A percentile compares a stretch with the other conserved stretches of the same genome.
These are phyloP conservation scores for Barbus barbus DNA, from an alignment of 2,113 vertebrate species.

Conservation along the genomic window DNA sequence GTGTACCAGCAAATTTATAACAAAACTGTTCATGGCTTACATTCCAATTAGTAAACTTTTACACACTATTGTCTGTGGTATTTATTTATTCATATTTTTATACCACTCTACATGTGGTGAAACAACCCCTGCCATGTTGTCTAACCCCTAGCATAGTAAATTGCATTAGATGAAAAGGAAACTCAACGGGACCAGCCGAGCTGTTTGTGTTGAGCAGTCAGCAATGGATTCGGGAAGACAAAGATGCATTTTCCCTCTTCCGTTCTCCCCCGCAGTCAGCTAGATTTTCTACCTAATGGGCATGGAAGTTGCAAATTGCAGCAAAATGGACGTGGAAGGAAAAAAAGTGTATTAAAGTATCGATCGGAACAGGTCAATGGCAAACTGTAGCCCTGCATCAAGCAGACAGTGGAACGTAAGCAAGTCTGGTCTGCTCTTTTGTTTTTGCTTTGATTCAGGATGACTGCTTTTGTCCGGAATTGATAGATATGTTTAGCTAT, in stretches of 20 bases:
- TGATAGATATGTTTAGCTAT: slow-evolving; percentile 46
- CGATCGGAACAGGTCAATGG: slow-evolving; percentile 59
- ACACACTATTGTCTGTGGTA: slow-evolving; percentile 28
- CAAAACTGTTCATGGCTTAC: slow-evolving; percentile 34
- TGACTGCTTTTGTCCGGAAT: slow-evolving; percentile 37
- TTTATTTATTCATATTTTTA: slow-evolving; percentile 48
- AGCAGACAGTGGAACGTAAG: not conserved
- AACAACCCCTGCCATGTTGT: slow-evolving; percentile 22
- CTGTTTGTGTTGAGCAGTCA: slow-evolving; percentile 38
- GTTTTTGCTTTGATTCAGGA: not conserved
- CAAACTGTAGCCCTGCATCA: slow-evolving; percentile 18
- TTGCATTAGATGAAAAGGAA: slow-evolving; percentile 53
- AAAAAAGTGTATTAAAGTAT: slow-evolving; percentile 58
- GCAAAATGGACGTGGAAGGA: slow-evolving; percentile 59
- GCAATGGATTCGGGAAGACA: slow-evolving; percentile 50
- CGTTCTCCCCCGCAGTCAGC: slow-evolving; percentile 56
- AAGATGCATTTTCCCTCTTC: slow-evolving; percentile 51
- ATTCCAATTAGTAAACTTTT: slow-evolving; percentile 59
- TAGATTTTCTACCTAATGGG: slow-evolving; percentile 63
- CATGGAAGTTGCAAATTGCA: slow-evolving; percentile 67
- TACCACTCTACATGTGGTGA: slow-evolving; percentile 9
- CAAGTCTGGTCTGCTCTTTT: not conserved
- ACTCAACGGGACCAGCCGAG: slow-evolving; percentile 35
- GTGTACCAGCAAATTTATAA: slow-evolving; percentile 39
- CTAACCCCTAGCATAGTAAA: slow-evolving; percentile 51